Base-by-base conservation (phyloP, 2,113 vertebrate genomes). In the Chiloscyllium plagiosum region DNA sequence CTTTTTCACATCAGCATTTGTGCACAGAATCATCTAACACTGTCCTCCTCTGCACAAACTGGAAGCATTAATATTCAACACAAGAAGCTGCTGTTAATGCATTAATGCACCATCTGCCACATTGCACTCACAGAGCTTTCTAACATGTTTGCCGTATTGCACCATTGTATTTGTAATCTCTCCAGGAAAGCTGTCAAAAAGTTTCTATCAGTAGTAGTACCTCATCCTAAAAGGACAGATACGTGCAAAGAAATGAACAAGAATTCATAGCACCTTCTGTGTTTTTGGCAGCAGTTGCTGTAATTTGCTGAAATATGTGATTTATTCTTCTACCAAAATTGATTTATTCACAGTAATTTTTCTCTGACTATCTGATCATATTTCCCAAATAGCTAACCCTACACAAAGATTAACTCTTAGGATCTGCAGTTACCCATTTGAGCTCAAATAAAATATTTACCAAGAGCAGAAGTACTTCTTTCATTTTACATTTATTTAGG, bases 21-120 rank as follows among this genome's bases (percentile, higher is more conserved):
- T 96, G 7, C 76, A n/a, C 92, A 33, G 96, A 70, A 95, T 56
- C 42, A 89, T 47, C 94, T 50, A 72, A 95, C 94, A 52, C 69
- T 95, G 94, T 95, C 94, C 94, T 96, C 95, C 95, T 87, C 95
- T 96, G 96, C 95, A 95, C 95, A 96, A 95, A 94, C 37, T 89
- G 94, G 42, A 66, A 6, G 95, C 10, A 94, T 96, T 96, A 94
- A 96, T 94, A 96, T 96, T 94, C 96, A 96, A 95, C 96, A 96
- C 96, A 96, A 96, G n/a, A 69, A 96, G 72, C 78, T 95, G 96
- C 93, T 96, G 96, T 42, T 15, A 66, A 42, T 87, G 95, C 96
- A 13, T 68, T 42, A 87, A 66, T 78, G 96, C 90, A 22, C 95
- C 56, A 96, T 61, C 96, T 83, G 96, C 87, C 87, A 66, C 80